These are phyloP conservation scores for Microplitis manilae DNA, from an alignment of 2,888 invertebrate genomes.

Conservation along the genomic window DNA sequence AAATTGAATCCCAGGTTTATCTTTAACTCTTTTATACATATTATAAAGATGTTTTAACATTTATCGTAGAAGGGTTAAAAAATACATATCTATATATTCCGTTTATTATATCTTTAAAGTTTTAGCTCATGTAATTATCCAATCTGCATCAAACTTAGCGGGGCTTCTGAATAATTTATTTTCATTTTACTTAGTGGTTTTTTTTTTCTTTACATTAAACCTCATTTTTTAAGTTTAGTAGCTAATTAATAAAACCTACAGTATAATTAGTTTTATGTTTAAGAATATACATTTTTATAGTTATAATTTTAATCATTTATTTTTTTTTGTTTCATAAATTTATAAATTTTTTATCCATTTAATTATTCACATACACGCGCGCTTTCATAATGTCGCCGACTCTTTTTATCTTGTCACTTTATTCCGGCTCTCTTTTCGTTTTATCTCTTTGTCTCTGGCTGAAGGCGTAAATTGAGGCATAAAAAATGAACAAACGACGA, in stretches of 20 bases:
- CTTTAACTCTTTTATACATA: not conserved
- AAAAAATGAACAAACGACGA: slow-evolving; percentile 54
- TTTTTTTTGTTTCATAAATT: not conserved
- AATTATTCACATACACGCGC: not conserved
- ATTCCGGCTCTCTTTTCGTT: not conserved
- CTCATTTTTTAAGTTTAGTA: not conserved
- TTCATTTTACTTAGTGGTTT: not conserved
- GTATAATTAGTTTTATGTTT: not conserved
- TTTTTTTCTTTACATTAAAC: not conserved
- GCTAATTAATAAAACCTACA: not conserved
- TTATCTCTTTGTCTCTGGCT: slow-evolving; percentile 10
- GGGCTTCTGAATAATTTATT: not conserved
- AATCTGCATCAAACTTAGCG: not conserved
- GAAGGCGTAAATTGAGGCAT: slow-evolving; percentile 59
- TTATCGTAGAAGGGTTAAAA: not conserved
- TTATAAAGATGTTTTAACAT: slow-evolving; percentile 10
- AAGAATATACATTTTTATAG: not conserved
- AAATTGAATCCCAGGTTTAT: slow-evolving; percentile 35
- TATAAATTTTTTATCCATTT: not conserved
- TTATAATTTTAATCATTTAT: not conserved
- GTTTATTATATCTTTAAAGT: not conserved
- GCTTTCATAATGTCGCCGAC: not conserved
- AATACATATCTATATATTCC: not conserved
- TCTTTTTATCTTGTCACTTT: slow-evolving; percentile 18
- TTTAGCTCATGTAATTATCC: not conserved